phyloP scores from a whole-genome alignment of 2,113 vertebrate species.

The Ochotona curzoniae region DNA sequence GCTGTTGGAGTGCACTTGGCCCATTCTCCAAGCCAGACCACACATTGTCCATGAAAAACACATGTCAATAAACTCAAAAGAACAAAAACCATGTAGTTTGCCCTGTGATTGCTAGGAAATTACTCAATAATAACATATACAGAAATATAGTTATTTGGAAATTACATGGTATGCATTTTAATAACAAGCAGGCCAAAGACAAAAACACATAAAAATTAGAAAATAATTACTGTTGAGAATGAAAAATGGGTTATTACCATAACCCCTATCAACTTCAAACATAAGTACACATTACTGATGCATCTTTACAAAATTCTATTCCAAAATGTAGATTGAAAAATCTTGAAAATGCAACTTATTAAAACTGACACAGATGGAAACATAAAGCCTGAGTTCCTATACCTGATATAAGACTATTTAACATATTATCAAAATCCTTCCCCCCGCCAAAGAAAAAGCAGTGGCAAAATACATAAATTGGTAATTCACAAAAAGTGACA shows the following conservation, averaged over 20 bases:
- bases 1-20: background rate
- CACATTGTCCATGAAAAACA: background rate
- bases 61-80: background rate
- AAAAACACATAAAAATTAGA: constrained; percentile 17
- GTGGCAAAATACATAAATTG: background rate
- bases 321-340: constrained; percentile 4
- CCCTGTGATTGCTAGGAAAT: background rate
- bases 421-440: background rate
- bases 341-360: background rate
- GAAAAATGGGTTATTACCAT: background rate
- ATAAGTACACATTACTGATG: background rate
- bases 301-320: background rate
- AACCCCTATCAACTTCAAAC: background rate
- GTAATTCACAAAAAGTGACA: background rate
- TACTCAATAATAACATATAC: background rate
- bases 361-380: constrained; percentile 17
- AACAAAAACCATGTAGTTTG: background rate
- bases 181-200: background rate
- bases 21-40: background rate
- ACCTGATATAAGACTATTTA: background rate
- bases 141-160: background rate
- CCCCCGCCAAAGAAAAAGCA: background rate
- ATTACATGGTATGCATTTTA: background rate
- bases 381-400: background rate
- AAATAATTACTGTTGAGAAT: background rate